Conservation (phyloP, 1,140 invertebrate genomes). For the Hyles vespertilio region DNA sequence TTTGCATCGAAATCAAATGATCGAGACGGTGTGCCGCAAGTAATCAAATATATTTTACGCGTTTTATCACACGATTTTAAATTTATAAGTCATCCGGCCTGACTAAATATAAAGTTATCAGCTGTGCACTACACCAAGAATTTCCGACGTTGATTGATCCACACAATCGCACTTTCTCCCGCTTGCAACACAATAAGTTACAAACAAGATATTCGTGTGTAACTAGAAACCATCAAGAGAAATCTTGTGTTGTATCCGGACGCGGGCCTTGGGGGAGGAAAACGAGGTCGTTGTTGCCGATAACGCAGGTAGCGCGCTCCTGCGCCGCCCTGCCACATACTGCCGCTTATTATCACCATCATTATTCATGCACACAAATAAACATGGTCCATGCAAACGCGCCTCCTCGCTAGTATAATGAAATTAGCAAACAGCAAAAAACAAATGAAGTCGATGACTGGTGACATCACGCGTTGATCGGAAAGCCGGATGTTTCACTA, state of each 20-base stretch:
- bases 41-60: no score
- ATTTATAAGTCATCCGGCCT: no score
- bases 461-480: conserved; percentile 25
- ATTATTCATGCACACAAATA: no score
- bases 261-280: conserved; percentile 40
- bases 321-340: no score
- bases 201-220: conserved; percentile 29
- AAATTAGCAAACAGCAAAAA: conserved; percentile 3
- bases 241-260: conserved; percentile 42
- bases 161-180: conserved; percentile 9
- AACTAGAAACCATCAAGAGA: conserved; percentile 45
- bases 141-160: no score
- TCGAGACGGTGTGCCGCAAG: no score
- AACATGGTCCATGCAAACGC: background rate
- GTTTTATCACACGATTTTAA: no score
- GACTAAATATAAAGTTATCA: no score
- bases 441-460: background rate
- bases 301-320: conserved; percentile 33
- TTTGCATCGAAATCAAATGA: conserved; percentile 8
- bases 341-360: no score
- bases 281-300: conserved; percentile 31
- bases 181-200: conserved; percentile 12
- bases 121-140: no score
- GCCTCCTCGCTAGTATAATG: background rate
- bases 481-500: conserved; percentile 53